Evolutionary conservation across 2,797 vertebrate species (phyloP).

Genomic region (Sebastolobus alascanus): DNA sequence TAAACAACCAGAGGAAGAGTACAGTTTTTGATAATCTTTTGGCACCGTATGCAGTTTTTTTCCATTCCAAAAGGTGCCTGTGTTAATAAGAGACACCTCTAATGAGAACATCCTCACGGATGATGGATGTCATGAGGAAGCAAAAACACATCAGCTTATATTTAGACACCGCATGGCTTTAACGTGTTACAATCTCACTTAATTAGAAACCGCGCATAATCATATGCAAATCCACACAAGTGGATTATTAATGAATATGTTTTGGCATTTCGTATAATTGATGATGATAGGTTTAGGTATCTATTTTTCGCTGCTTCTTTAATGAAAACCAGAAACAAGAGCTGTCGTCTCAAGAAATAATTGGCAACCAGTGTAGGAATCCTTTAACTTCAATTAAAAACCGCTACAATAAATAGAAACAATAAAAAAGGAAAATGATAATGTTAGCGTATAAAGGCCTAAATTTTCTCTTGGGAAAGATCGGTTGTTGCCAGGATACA

Average conservation of each 20-base stretch:
- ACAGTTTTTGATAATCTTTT: constrained; percentile 8
- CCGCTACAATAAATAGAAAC: constrained; percentile 47
- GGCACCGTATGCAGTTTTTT: background rate
- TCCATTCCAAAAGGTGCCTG: constrained; percentile 27
- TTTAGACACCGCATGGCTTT: constrained; percentile 58
- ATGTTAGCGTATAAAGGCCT: constrained; percentile 27
- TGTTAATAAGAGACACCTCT: constrained; percentile 55
- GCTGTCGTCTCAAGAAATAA: constrained; percentile 54
- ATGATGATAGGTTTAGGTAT: constrained; percentile 66
- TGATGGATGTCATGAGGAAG: constrained; percentile 66
- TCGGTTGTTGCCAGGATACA: constrained; percentile 59
- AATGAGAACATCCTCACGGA: constrained; percentile 58
- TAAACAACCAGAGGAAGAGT: background rate
- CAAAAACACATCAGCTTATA: constrained; percentile 58
- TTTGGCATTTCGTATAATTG: constrained; percentile 69
- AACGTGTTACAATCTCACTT: constrained; percentile 60
- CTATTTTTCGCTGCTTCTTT: constrained; percentile 54
- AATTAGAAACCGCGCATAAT: constrained; percentile 71
- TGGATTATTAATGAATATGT: constrained; percentile 73
- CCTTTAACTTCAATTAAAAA: constrained; percentile 64
- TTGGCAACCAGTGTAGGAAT: constrained; percentile 39
- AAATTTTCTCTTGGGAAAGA: constrained; percentile 38
- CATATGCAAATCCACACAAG: constrained; percentile 69
- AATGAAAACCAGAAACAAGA: constrained; percentile 53
- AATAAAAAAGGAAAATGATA: constrained; percentile 37